These are phyloP conservation scores for Panagrolaimus sp. DNA, from an alignment of 1,140 invertebrate genomes.

Conservation along the genomic window DNA sequence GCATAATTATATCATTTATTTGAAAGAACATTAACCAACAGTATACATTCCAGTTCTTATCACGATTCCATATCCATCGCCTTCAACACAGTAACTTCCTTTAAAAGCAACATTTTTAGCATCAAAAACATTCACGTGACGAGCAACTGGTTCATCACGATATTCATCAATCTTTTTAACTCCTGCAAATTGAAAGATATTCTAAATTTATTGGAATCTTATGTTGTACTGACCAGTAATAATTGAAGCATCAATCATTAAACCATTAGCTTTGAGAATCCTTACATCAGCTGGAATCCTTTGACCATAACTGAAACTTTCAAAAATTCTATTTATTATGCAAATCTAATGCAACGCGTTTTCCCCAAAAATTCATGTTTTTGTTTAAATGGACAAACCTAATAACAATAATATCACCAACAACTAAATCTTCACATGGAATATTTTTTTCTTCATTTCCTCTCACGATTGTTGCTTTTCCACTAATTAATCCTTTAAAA, in stretches of 20 bases:
- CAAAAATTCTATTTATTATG: too few relatives aligned
- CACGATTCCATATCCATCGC: conserved; percentile 46
- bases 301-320: background rate
- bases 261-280: conserved; percentile 57
- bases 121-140: conserved; percentile 38
- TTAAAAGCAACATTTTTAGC: conserved; percentile 41
- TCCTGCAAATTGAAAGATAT: conserved; percentile 57
- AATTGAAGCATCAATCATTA: conserved; percentile 70
- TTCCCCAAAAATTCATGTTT: too few relatives aligned
- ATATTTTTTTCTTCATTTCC: conserved; percentile 40
- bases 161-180: conserved; percentile 67
- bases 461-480: conserved; percentile 69
- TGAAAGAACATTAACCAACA: conserved; percentile 31
- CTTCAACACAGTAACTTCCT: conserved; percentile 42
- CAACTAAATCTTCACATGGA: conserved; percentile 35
- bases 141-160: conserved; percentile 26
- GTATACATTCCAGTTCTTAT: conserved; percentile 43
- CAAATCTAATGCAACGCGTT: too few relatives aligned
- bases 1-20: conserved; percentile 28
- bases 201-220: background rate
- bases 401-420: conserved; percentile 42
- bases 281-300: conserved; percentile 41
- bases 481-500: conserved; percentile 51
- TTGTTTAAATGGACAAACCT: too few relatives aligned
- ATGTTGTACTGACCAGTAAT: conserved; percentile 64